phyloP scores from a whole-genome alignment of 2,113 vertebrate species.

The Saccopteryx bilineata region DNA sequence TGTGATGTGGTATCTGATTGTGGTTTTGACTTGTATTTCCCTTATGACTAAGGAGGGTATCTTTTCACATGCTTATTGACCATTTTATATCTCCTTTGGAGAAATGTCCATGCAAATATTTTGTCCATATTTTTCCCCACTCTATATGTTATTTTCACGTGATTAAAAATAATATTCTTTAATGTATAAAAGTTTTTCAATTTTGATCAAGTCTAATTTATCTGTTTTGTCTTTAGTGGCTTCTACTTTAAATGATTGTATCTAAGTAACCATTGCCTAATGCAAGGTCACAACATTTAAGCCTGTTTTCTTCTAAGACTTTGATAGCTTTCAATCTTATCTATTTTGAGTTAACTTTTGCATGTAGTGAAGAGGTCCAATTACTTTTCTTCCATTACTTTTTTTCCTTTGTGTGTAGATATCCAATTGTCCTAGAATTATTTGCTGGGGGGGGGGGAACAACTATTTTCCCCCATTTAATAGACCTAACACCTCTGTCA shows the following conservation, averaged over 20 bases:
- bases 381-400: not conserved
- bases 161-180: not conserved
- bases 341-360: not conserved
- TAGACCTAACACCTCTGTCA: not conserved
- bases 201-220: not conserved
- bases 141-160: not conserved
- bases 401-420: not conserved
- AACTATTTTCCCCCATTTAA: not conserved
- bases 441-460: not conserved
- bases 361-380: not conserved
- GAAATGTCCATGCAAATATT: not conserved
- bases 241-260: not conserved
- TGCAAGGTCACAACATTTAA: not conserved
- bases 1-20: not conserved
- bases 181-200: not conserved
- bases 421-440: not conserved
- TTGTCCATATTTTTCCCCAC: not conserved
- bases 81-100: conserved; percentile 32
- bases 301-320: not conserved
- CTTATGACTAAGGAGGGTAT: not conserved
- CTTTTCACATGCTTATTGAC: not conserved
- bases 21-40: not conserved
- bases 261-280: not conserved
- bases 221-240: not conserved
- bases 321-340: not conserved